phyloP scores from a whole-genome alignment of 2,113 vertebrate genomes.

The Hemiscyllium ocellatum region DNA sequence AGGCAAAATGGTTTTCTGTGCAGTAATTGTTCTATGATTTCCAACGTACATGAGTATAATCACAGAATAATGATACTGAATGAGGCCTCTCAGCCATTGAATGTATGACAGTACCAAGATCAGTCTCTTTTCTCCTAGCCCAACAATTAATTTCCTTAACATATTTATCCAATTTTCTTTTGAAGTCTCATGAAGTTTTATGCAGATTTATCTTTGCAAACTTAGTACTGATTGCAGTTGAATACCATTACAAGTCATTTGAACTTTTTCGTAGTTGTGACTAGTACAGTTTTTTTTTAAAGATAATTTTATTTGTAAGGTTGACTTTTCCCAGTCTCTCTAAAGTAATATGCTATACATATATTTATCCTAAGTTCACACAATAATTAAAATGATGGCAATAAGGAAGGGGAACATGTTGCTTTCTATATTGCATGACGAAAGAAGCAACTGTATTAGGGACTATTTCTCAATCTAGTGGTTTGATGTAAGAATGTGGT shows the following conservation, averaged over 20 bases:
- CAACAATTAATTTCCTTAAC: neutral
- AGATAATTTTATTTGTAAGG: neutral
- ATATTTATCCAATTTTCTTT: neutral
- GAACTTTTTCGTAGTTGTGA: neutral
- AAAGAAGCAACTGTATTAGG: neutral
- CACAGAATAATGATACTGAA: neutral
- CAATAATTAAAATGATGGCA: neutral
- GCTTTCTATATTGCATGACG: neutral
- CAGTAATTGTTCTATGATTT: neutral
- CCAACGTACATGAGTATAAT: neutral
- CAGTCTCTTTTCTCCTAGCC: neutral
- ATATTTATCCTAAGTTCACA: neutral
- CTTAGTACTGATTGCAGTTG: neutral
- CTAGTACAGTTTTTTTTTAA: neutral
- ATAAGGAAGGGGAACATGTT: neutral
- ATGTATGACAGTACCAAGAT: neutral
- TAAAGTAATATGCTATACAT: neutral
- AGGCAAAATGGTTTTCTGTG: neutral
- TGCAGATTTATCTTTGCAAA: neutral
- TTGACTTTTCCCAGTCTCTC: neutral
- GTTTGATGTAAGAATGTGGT: neutral
- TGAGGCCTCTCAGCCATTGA: neutral
- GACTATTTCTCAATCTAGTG: neutral
- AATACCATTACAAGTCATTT: neutral
- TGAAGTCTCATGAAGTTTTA: neutral